Evolutionary conservation across 2,888 invertebrate species (phyloP).

Genomic region (Embidobia sp.): DNA sequence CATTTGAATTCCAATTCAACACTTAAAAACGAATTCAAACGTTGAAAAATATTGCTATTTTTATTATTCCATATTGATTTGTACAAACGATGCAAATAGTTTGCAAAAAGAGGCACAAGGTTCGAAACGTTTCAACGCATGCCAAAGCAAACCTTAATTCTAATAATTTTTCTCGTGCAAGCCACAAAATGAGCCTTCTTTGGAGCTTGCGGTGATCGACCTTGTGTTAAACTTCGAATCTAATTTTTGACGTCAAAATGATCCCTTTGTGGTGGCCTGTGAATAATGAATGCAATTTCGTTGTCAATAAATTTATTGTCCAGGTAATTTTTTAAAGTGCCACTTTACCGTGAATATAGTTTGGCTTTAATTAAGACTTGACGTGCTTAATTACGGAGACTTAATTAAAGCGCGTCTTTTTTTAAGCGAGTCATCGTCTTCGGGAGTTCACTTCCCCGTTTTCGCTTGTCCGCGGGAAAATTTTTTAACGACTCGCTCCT

Average conservation of each 20-base stretch:
- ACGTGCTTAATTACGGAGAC: conserved; percentile 39
- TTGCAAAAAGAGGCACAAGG: too few species aligned
- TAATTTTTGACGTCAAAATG: conserved; percentile 29
- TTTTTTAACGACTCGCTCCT: conserved; percentile 20
- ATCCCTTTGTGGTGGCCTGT: conserved; percentile 32
- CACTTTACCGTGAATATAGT: conserved; percentile 21
- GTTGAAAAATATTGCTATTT: too few species aligned
- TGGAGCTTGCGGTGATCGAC: background rate
- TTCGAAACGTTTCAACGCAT: too few species aligned
- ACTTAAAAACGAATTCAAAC: too few species aligned
- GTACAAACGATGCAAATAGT: too few species aligned
- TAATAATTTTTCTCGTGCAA: too few species aligned
- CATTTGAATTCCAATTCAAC: too few species aligned
- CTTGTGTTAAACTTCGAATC: conserved; percentile 26
- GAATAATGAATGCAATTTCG: conserved; percentile 41
- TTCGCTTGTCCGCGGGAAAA: background rate
- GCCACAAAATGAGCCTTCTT: background rate
- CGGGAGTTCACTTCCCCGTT: conserved; percentile 2
- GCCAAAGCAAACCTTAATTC: too few species aligned
- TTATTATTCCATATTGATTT: too few species aligned
- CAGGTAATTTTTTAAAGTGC: conserved; percentile 38
- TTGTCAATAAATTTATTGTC: conserved; percentile 48
- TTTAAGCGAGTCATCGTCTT: conserved; percentile 41
- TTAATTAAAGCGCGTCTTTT: conserved; percentile 37
- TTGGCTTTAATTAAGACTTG: conserved; percentile 49